Evolutionary conservation across 92 coral and sea anemone genomes (phyloP), one percentile per base, ranked within the genome.

Genomic region (Zoanthus solanderi): DNA sequence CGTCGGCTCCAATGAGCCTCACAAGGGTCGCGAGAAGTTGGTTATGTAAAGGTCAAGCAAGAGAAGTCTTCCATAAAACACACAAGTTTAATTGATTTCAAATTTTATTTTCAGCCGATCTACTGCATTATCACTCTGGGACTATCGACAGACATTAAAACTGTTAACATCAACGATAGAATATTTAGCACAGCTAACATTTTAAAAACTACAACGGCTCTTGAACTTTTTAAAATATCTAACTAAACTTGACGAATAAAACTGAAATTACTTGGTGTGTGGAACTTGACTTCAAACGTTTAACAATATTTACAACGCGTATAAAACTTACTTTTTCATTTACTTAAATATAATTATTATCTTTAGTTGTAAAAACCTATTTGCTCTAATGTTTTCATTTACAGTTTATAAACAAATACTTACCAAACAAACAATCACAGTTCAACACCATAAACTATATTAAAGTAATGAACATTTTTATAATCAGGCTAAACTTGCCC

Each of bases 311-410:
- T 60, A 60, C 56, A 79, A 28, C 13, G 58, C 7, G 72, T 79
- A 79, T 42, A 79, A 79, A 79, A 79, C 13, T 58, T 57, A 42
- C 84, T 16, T 60, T 37, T 67, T 44, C 13, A 9, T 13, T 79
- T 60, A 60, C 28, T 65, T 60, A 79, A 79, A 79, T 79, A 60
- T 16, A 79, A 60, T 67, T 67, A 7, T 65, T 79, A 71, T 79
- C 71, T 79, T 78, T 61, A 66, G 53, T 60, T 34, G 18, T 57
- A 79, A 79, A 79, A 32, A 30, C 16, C 17, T 79, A 79, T 54
- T 44, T 12, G 2, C 42, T 32, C 50, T 58, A 12, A 8, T 34
- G 31, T 6, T 18, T 37, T 37, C 42, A 37, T 37, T 37, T 23
- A 31, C 57, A 23, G 32, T 37, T 58, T 48, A 79, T 56, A 37